Evolutionary conservation across 2,797 vertebrate genomes (phyloP), one percentile per base, ranked within the genome.

Genomic region (Tolypeutes matacus): DNA sequence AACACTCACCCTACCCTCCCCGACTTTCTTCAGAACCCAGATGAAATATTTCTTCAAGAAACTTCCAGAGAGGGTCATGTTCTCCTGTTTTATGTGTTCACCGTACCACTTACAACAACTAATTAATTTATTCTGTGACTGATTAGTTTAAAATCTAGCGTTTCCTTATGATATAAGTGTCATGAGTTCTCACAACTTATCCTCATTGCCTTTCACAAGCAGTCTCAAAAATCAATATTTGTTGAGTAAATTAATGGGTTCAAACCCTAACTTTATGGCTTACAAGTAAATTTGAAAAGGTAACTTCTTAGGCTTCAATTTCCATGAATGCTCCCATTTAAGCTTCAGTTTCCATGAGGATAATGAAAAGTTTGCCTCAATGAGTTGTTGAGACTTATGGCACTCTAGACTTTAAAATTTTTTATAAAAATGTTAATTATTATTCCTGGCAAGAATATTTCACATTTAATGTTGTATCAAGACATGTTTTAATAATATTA

Each of bases 141-240:
- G 95, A 97, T 96, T 95, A 49, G 76, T 87, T 97, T 96, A 97
- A 96, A 96, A 97, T 96, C 60, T 96, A 29, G 53, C 27, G 95
- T 72, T 93, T 92, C 88, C 85, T 86, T 15, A 78, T 49, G 85
- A 89, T 86, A 0, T 76, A 94, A 89, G 70, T 70, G 85, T 69
- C 65, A 72, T 27, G 69, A 81, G 69, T 94, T 94, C 94, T 95
- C 89, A 93, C n/a, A 78, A 86, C 78, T 92, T 85, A 92, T 92
- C 60, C 42, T 81, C 27, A 89, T 85, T 70, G 73, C 60, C 88
- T 90, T 95, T 89, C 72, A 93, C 73, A 87, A 91, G 76, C 20
- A 88, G 84, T 89, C 49, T 90, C 77, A 87, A 92, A 95, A 56
- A 85, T 96, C 80, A 94, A 20, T 78, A 69, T 93, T 60, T 94